phyloP scores from a whole-genome alignment of 2,113 vertebrate genomes.

The human region DNA sequence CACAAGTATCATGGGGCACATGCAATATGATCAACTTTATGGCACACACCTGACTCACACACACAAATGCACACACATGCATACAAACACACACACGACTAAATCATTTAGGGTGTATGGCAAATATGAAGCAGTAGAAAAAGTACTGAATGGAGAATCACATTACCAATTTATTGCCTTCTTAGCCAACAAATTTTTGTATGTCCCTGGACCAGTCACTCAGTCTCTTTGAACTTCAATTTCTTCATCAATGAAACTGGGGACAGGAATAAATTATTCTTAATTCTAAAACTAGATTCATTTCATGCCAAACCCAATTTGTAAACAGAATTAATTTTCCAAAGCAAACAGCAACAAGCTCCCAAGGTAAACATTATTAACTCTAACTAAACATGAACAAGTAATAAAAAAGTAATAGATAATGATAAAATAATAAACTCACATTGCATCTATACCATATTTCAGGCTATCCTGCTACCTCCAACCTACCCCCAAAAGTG shows the following conservation, averaged over 20 bases:
- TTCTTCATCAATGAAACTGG: slow-evolving; percentile 21
- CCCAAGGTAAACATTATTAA: background rate
- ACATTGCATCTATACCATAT: background rate
- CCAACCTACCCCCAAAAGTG: background rate
- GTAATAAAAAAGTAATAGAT: background rate
- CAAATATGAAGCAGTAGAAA: background rate
- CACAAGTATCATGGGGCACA: background rate
- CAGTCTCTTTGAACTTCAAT: background rate
- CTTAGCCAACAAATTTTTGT: background rate
- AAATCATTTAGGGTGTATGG: background rate
- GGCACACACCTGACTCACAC: background rate
- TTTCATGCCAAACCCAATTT: background rate
- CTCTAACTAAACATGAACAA: slow-evolving; percentile 1
- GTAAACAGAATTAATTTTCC: slow-evolving; percentile 26
- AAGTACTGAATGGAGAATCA: background rate
- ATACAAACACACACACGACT: background rate
- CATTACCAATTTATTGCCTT: background rate
- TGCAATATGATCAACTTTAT: background rate
- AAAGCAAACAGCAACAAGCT: background rate
- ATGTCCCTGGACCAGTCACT: background rate
- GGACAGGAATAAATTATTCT: background rate
- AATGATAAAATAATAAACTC: background rate
- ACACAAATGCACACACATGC: background rate
- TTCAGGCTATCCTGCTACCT: background rate
- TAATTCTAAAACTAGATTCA: background rate